Percentiles rank a stretch among this genome's conserved stretches.
Conservation (phyloP, 1,140 invertebrate genomes). For the Dinothrombium tinctorium region DNA sequence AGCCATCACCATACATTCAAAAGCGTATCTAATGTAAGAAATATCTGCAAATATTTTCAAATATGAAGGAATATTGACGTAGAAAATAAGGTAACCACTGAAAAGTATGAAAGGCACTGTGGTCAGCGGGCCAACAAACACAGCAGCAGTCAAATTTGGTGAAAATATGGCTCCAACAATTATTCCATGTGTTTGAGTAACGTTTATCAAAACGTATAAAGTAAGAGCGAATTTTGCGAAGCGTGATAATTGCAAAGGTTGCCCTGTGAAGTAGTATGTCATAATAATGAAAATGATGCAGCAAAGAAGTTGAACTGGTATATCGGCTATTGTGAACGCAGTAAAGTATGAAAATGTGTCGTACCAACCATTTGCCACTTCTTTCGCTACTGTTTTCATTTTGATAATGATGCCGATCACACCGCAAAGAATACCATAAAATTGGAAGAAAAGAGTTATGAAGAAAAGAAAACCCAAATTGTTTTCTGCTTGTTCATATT, state of each 20-base stretch:
- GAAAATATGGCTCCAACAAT: constrained; percentile 4
- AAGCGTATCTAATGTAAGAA: too few relatives aligned
- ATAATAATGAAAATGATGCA: background rate
- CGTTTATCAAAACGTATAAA: background rate
- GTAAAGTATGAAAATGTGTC: background rate
- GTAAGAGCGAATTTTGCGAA: background rate
- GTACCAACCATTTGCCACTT: constrained; percentile 61
- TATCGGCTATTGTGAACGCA: background rate
- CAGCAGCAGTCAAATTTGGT: background rate
- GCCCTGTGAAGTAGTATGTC: background rate
- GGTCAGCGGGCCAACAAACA: constrained; percentile 4
- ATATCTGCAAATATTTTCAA: too few relatives aligned
- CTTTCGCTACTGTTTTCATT: constrained; percentile 75
- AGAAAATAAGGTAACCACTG: constrained; percentile 1
- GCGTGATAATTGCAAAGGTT: constrained; percentile 17
- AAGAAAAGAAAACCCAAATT: too few relatives aligned
- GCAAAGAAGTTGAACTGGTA: background rate
- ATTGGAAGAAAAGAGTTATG: too few relatives aligned
- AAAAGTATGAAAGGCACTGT: constrained; percentile 2
- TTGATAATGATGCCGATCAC: constrained; percentile 29
- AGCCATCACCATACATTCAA: too few relatives aligned
- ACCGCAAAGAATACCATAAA: background rate
- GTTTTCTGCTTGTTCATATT: too few relatives aligned
- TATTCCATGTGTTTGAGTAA: constrained; percentile 3
- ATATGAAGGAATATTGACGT: too few relatives aligned